A percentile compares a stretch with the other conserved stretches of the same genome.
These are phyloP conservation scores for Epirrita christyi DNA, from an alignment of 2,888 invertebrate genomes.

Conservation along the genomic window DNA sequence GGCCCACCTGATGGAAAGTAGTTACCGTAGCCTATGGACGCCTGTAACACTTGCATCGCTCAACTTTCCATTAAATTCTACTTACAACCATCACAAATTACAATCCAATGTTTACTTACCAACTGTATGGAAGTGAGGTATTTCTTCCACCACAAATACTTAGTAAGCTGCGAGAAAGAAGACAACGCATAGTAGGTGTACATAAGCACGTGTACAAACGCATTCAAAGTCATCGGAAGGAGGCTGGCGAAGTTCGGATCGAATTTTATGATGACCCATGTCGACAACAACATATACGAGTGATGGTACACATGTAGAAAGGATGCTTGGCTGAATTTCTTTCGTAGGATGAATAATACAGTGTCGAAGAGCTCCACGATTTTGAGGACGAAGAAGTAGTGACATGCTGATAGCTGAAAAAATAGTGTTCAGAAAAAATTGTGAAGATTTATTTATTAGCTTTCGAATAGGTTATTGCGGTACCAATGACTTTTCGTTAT, in stretches of 20 bases:
- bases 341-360: slow-evolving; percentile 93
- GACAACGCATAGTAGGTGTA: slow-evolving; percentile 22
- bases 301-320: slow-evolving; percentile 88
- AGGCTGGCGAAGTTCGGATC: slow-evolving; percentile 10
- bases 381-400: slow-evolving; percentile 91
- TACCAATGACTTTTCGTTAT: no score
- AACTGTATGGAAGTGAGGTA: slow-evolving; percentile 21
- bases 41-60: no score
- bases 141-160: slow-evolving; percentile 30
- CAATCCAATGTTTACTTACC: no score
- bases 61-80: no score
- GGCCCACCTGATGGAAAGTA: no score
- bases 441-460: no score
- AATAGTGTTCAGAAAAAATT: no score
- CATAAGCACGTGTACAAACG: slow-evolving; percentile 20
- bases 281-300: slow-evolving; percentile 16
- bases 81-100: no score
- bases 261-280: slow-evolving; percentile 16
- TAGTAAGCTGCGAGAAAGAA: slow-evolving; percentile 8
- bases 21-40: no score
- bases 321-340: slow-evolving; percentile 93
- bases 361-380: slow-evolving; percentile 91
- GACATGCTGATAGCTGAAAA: slow-evolving; percentile 52
- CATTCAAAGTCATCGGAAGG: slow-evolving; percentile 10
- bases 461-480: no score